These are phyloP conservation scores for Lasioglossum marginatum DNA, from an alignment of 2,888 invertebrate species.

Conservation along the genomic window DNA sequence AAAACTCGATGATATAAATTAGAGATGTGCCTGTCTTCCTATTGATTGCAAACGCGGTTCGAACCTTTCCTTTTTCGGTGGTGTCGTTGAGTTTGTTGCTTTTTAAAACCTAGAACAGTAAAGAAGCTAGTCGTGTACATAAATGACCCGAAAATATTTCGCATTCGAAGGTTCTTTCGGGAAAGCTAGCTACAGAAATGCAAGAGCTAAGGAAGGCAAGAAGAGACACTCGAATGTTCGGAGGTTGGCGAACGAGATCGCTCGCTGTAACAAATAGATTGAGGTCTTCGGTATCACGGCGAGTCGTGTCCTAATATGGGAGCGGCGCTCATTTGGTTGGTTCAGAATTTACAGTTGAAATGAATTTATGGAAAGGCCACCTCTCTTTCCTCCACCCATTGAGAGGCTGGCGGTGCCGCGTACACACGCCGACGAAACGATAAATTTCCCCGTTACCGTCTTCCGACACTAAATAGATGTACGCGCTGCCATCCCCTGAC, in stretches of 20 bases:
- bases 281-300: conserved; percentile 59
- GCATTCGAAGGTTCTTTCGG: too few relatives aligned
- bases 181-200: neutral
- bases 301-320: conserved; percentile 73
- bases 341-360: conserved; percentile 80
- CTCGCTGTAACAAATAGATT: conserved; percentile 62
- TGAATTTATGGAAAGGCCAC: conserved; percentile 80
- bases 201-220: neutral
- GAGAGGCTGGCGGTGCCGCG: conserved; percentile 41
- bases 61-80: conserved; percentile 46
- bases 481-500: conserved; percentile 78
- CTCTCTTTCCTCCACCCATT: conserved; percentile 46
- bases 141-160: too few relatives aligned
- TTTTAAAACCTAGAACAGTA: neutral
- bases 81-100: conserved; percentile 17
- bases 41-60: conserved; percentile 60
- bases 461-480: conserved; percentile 80
- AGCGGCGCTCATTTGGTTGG: conserved; percentile 76
- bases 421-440: conserved; percentile 77
- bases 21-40: conserved; percentile 53
- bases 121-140: neutral
- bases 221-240: neutral
- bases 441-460: conserved; percentile 79
- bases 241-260: neutral
- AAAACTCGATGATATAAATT: conserved; percentile 76